Conservation (phyloP, 1,140 invertebrate species). For the Drosophila bipectinata region DNA sequence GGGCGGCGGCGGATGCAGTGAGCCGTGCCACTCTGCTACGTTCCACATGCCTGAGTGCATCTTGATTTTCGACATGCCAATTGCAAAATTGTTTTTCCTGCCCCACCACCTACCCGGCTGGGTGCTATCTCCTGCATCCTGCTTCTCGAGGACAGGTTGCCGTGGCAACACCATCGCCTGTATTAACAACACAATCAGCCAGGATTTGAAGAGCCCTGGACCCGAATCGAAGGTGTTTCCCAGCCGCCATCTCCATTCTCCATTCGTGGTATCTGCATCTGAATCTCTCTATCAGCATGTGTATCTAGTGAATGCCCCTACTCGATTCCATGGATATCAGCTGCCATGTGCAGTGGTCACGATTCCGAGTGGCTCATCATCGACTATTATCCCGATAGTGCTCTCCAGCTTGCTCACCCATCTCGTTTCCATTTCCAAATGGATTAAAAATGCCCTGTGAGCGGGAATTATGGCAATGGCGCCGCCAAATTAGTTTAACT, state of each 20-base stretch:
- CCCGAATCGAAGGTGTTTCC: constrained; percentile 25
- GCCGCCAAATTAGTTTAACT: constrained; percentile 68
- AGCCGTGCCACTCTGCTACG: constrained; percentile 49
- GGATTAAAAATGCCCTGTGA: constrained; percentile 62
- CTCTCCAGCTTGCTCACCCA: not conserved
- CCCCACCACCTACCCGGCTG: not conserved
- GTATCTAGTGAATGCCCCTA: constrained; percentile 12
- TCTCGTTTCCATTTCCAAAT: constrained; percentile 8
- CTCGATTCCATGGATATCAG: not conserved
- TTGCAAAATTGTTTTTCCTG: constrained; percentile 69
- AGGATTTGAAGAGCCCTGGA: constrained; percentile 20
- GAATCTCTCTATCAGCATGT: constrained; percentile 11
- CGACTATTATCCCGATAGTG: constrained; percentile 7
- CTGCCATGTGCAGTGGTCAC: constrained; percentile 7
- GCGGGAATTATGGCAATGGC: constrained; percentile 30
- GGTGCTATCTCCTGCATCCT: not conserved
- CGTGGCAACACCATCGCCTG: constrained; percentile 44
- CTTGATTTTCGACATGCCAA: constrained; percentile 77
- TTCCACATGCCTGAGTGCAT: constrained; percentile 71
- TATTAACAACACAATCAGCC: constrained; percentile 37
- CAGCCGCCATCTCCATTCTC: not conserved
- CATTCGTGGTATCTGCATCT: constrained; percentile 6
- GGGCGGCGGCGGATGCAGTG: constrained; percentile 45
- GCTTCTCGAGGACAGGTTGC: constrained; percentile 40
- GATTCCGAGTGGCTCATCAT: constrained; percentile 39